Evolutionary conservation across 2,113 vertebrate species (phyloP), one percentile per base, ranked within the genome.

Genomic region (Odontesthes bonariensis): DNA sequence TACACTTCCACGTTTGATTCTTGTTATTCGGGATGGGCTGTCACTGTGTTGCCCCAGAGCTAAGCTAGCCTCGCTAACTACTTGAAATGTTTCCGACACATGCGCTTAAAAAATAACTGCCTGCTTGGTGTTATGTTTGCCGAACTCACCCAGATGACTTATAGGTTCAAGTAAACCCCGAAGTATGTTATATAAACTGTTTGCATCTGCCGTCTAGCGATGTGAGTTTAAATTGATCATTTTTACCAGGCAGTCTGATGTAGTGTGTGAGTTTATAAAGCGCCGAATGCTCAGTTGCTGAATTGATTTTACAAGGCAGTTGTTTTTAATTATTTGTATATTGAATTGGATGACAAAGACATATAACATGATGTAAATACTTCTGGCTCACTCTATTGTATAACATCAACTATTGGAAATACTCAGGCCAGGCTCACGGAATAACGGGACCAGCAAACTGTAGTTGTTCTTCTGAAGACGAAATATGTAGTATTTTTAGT

Each of bases 131-230:
- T 62, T 0, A 27, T 33, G 2, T 16, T 0, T 22, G 69, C 86
- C 82, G 82, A 87, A 84, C 74, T 54, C 0, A 32, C 1, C 70
- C 3, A 7, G 73, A 64, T 6, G 31, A 2, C 2, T 4, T 5
- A 1, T n/a, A 1, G 1, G 2, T 0, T n/a, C 0, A 0, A 4
- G 5, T 3, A 8, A 5, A 19, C 1, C 0, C 32, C 0, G 57
- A 27, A 6, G 0, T 8, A 1, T 27, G 0, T 2, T 1, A 0
- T 60, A n/a, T 0, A 42, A 31, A 0, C 1, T 0, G 13, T 23
- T 3, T 53, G 1, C 0, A 3, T 62, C 5, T 52, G 9, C 67
- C 4, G 0, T 2, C 2, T 6, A 54, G 14, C 1, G 3, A 10
- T 27, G 1, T 23, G 4, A 0, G 6, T 13, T 81, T 69, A 59